A percentile compares a stretch with the other conserved stretches of the same genome.
These are phyloP conservation scores for Drosophila mayaguana DNA, from an alignment of 2,888 invertebrate genomes.

Conservation along the genomic window DNA sequence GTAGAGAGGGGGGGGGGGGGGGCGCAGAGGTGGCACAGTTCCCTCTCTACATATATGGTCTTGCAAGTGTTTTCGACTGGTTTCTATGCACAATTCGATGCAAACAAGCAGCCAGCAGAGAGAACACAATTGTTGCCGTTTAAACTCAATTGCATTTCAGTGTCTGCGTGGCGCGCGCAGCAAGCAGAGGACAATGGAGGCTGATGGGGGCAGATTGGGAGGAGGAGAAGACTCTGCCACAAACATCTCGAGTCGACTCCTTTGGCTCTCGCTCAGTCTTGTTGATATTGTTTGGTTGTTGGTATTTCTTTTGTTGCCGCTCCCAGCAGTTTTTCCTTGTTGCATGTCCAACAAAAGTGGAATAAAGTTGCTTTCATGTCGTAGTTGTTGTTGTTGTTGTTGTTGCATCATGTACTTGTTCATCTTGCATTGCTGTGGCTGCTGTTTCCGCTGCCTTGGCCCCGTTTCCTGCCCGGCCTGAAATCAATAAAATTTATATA, in stretches of 20 bases:
- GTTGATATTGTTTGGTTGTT: constrained; percentile 25
- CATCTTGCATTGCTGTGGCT: constrained; percentile 34
- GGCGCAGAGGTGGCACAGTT: background rate
- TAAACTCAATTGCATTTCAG: constrained; percentile 70
- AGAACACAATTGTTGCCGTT: constrained; percentile 63
- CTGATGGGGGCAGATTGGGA: background rate
- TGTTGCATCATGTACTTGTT: constrained; percentile 26
- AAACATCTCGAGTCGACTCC: constrained; percentile 21
- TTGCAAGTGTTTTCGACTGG: constrained; percentile 36
- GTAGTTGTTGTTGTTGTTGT: constrained; percentile 13
- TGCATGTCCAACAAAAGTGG: constrained; percentile 47
- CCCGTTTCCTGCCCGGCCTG: constrained; percentile 35
- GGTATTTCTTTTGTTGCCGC: constrained; percentile 32
- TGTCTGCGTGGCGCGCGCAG: constrained; percentile 1
- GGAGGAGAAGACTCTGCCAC: constrained; percentile 8
- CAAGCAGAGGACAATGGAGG: background rate
- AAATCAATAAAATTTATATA: constrained; percentile 43
- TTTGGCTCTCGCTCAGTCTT: constrained; percentile 14
- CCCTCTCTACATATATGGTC: constrained; percentile 5
- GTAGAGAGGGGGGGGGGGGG: background rate
- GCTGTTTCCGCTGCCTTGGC: constrained; percentile 35
- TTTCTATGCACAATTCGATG: constrained; percentile 50
- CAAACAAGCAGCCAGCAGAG: constrained; percentile 46
- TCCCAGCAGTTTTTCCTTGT: constrained; percentile 44
- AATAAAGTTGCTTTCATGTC: constrained; percentile 38